phyloP scores from a whole-genome alignment of 2,113 vertebrate species.

The Rhipidura dahli region DNA sequence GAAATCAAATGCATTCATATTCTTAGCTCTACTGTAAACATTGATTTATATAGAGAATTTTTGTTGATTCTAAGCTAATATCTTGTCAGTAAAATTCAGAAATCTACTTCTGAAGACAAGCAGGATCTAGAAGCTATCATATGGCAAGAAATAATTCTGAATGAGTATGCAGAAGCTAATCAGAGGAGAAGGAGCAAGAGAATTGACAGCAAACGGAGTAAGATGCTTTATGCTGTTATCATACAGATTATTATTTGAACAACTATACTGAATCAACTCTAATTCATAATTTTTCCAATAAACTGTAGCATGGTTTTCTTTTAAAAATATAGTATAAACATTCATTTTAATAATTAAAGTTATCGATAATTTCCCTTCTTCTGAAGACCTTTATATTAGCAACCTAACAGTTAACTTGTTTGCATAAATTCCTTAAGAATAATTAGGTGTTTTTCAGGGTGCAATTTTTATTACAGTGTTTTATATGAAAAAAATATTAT shows the following conservation, averaged over 20 bases:
- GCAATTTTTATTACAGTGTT: neutral
- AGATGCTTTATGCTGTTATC: constrained; percentile 5
- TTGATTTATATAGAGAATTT: neutral
- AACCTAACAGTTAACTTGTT: neutral
- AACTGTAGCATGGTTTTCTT: neutral
- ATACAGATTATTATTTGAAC: neutral
- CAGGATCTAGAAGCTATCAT: neutral
- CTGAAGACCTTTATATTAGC: neutral
- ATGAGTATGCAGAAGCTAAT: neutral
- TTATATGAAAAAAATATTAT: neutral
- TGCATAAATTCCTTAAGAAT: neutral
- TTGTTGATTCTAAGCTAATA: constrained; percentile 22
- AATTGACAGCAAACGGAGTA: constrained; percentile 41
- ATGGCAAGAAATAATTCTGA: neutral
- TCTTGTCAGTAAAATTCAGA: constrained; percentile 32
- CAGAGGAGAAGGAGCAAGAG: constrained; percentile 47
- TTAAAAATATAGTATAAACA: neutral
- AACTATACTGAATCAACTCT: neutral
- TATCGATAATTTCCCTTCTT: neutral
- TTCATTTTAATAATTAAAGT: neutral
- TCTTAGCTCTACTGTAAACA: neutral
- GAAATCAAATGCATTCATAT: neutral
- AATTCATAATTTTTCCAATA: neutral
- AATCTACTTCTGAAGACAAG: constrained; percentile 5
- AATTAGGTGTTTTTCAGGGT: neutral